Evolutionary conservation across 2,888 invertebrate species (phyloP), one percentile per base, ranked within the genome.

Genomic region (Cataglyphis livida): DNA sequence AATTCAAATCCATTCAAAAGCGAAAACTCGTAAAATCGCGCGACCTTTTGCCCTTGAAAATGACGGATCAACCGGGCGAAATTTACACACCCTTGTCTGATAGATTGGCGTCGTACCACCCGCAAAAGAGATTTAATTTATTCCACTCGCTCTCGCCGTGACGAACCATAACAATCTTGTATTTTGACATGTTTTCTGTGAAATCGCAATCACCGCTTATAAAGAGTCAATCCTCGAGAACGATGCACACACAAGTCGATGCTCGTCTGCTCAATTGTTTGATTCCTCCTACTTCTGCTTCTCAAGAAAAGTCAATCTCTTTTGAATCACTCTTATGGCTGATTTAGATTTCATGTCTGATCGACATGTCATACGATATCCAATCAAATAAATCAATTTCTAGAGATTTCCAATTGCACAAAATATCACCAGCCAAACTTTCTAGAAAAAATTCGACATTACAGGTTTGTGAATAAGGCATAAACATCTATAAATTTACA

Each of bases 61-160:
- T n/a, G 0, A 5, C 9, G 51, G 10, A 73, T 59, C 32, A 79
- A 44, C 51, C 15, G 25, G 51, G 6, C 18, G 10, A 75, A 1
- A 48, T 35, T 76, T 62, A 91, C 86, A 93, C 91, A 95, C 96
- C 96, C 95, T 96, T 96, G 74, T 95, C 95, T 66, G 96, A 96
- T 54, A 96, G 94, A 91, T 95, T 95, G 38, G 96, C 96, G 88
- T 96, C 96, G 90, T 94, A 96, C 96, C 96, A 96, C 9, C 96
- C 96, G 86, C 96, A 96, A 89, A 96, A 96, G 21, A 96, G 92
- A 92, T 96, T 96, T 85, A 96, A 94, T 87, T 96, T 95, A 90
- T 96, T 96, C 96, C 96, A 96, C 90, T 96, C 96, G 81, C 96
- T 96, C 91, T 96, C 96, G 61, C 96, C 96, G 91, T 96, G 96